Evolutionary conservation across 1,140 invertebrate genomes (phyloP).

Genomic region (Orius laevigatus): DNA sequence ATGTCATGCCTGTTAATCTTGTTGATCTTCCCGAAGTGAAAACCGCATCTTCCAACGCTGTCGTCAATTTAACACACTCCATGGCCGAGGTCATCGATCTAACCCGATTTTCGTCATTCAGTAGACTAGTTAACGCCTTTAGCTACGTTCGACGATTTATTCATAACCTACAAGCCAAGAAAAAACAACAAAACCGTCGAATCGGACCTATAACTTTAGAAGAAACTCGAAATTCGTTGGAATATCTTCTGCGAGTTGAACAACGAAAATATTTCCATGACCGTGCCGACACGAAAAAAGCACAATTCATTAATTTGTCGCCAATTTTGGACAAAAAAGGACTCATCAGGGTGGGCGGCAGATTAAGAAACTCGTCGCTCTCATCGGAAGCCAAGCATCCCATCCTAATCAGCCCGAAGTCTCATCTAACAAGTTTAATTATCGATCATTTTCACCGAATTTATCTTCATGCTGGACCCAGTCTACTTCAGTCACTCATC

Average conservation of each 20-base stretch:
- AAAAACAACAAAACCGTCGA: too few species aligned
- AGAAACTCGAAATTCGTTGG: neutral
- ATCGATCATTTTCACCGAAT: conserved; percentile 21
- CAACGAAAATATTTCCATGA: neutral
- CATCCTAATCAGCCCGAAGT: too few species aligned
- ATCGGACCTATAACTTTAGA: neutral
- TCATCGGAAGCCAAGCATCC: conserved; percentile 26
- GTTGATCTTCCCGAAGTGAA: neutral
- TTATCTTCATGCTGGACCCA: conserved; percentile 23
- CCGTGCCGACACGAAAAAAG: neutral
- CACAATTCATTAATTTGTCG: neutral
- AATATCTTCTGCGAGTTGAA: neutral
- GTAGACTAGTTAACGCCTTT: neutral
- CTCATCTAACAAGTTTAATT: conserved; percentile 18
- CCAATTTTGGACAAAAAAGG: conserved; percentile 20
- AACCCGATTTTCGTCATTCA: neutral
- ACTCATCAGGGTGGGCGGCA: conserved; percentile 27
- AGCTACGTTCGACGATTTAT: neutral
- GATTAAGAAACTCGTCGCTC: conserved; percentile 23
- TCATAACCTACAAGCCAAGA: neutral
- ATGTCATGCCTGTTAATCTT: neutral
- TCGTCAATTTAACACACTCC: neutral
- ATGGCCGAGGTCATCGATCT: too few species aligned
- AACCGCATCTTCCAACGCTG: neutral
- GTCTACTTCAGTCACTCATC: conserved; percentile 21